phyloP scores from a whole-genome alignment of 1,140 invertebrate species.

The Cyphomyrmex costatus region DNA sequence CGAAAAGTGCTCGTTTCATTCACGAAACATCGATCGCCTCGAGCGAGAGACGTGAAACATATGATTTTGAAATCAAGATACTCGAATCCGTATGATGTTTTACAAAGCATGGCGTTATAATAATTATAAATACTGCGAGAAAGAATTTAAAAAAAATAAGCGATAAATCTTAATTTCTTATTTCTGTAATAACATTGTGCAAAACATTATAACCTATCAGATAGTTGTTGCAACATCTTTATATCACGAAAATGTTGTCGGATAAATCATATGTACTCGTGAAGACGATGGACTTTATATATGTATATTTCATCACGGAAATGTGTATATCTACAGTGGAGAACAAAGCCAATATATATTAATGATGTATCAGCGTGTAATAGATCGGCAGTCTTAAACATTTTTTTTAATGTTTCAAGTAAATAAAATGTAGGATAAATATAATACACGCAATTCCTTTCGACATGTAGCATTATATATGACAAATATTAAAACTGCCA shows the following conservation, averaged over 20 bases:
- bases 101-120: not conserved
- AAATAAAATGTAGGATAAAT: not conserved
- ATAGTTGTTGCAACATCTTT: not conserved
- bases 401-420: not conserved
- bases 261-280: not conserved
- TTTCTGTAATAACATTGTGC: conserved; percentile 7
- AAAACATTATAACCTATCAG: not conserved
- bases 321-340: not conserved
- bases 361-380: not conserved
- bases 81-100: conserved; percentile 23
- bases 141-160: not conserved
- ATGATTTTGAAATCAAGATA: conserved; percentile 54
- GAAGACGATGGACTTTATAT: conserved; percentile 1
- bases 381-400: not conserved
- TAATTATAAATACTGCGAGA: not conserved
- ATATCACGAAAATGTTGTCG: not conserved
- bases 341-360: not conserved
- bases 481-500: not conserved
- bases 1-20: conserved; percentile 67
- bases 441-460: not conserved
- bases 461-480: not conserved
- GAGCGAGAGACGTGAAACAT: conserved; percentile 50
- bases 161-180: not conserved
- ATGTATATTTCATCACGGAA: not conserved
- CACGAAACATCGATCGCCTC: conserved; percentile 62